Conservation (phyloP, 2,888 invertebrate genomes). For the Entomobrya proxima region DNA sequence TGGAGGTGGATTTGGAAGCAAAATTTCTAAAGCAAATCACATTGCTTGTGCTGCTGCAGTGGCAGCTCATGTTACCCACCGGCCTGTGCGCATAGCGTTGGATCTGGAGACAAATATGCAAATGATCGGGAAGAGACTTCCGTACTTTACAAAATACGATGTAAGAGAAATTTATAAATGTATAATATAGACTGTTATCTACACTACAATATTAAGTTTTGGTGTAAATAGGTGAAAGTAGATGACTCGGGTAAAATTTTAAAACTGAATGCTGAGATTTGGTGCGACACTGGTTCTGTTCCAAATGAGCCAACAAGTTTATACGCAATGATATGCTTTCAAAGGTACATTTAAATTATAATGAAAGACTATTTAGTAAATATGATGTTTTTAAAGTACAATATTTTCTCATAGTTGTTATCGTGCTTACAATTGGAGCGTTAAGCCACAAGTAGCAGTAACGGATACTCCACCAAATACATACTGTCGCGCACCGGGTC, state of each 20-base stretch:
- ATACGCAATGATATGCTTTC: constrained; percentile 78
- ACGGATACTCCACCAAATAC: constrained; percentile 85
- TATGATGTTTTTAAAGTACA: background rate
- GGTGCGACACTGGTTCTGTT: constrained; percentile 79
- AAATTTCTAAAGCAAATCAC: constrained; percentile 2
- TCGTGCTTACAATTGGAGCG: constrained; percentile 81
- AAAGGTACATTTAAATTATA: constrained; percentile 76
- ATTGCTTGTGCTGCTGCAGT: constrained; percentile 81
- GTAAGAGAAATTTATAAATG: constrained; percentile 74
- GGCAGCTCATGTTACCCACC: constrained; percentile 82
- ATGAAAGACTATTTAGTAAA: background rate
- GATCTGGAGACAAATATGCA: constrained; percentile 86
- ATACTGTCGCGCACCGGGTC: constrained; percentile 85
- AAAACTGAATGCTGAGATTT: constrained; percentile 80
- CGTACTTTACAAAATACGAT: constrained; percentile 83
- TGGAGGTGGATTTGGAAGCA: constrained; percentile 23
- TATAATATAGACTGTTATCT: background rate
- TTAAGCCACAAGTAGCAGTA: constrained; percentile 79
- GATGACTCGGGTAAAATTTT: constrained; percentile 82
- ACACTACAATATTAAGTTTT: background rate
- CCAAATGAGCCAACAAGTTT: constrained; percentile 79
- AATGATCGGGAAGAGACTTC: constrained; percentile 83
- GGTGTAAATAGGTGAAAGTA: constrained; percentile 67
- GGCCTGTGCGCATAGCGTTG: constrained; percentile 85
- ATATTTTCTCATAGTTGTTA: constrained; percentile 80